These are phyloP conservation scores for Diabrotica virgifera DNA, from an alignment of 1,140 invertebrate genomes.

Conservation along the genomic window DNA sequence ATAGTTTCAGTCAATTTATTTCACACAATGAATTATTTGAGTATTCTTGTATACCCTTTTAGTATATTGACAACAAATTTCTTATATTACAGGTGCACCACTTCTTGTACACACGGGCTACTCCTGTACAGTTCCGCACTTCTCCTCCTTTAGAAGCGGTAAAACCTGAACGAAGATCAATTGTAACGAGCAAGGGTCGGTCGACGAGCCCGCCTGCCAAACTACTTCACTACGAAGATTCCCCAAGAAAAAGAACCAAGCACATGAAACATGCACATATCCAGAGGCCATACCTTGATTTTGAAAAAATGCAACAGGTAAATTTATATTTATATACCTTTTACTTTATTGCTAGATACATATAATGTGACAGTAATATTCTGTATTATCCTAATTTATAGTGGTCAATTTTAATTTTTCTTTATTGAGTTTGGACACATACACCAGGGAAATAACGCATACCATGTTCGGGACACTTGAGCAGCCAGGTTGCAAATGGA, in stretches of 20 bases:
- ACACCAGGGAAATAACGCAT: no score
- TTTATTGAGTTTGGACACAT: no score
- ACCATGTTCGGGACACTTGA: no score
- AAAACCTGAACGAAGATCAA: slow-evolving; percentile 62
- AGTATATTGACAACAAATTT: no score
- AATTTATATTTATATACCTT: slow-evolving; percentile 29
- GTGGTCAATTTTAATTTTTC: no score
- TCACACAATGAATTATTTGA: no score
- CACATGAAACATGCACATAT: slow-evolving; percentile 61
- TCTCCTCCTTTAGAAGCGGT: slow-evolving; percentile 84
- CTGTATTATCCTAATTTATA: no score
- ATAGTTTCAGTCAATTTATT: no score
- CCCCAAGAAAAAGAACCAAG: slow-evolving; percentile 61
- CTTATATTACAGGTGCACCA: slow-evolving; percentile 36
- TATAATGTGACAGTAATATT: no score
- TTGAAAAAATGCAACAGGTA: slow-evolving; percentile 95
- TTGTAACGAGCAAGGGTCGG: slow-evolving; percentile 49
- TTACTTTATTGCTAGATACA: slow-evolving; percentile 41
- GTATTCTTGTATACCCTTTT: no score
- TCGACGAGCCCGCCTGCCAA: slow-evolving; percentile 70
- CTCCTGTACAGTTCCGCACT: slow-evolving; percentile 83
- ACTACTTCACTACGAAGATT: slow-evolving; percentile 66
- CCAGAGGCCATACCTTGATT: slow-evolving; percentile 86
- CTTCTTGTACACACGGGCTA: slow-evolving; percentile 54
- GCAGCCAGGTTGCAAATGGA: no score